Percentiles rank a stretch among this genome's conserved stretches.
Conservation (phyloP, 1,140 invertebrate species). For the Venturia canescens region DNA sequence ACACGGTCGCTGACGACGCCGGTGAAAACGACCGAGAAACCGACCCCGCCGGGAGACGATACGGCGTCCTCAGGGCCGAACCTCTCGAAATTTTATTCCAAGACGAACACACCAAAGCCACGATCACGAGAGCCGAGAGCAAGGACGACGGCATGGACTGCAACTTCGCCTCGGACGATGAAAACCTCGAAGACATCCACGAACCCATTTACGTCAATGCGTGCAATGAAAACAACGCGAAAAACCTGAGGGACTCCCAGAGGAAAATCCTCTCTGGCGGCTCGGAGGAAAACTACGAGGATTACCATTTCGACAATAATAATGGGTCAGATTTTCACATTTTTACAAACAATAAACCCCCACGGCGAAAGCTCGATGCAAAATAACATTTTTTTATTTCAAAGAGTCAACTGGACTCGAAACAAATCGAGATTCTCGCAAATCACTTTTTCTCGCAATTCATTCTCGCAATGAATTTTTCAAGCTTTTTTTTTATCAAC, state of each 20-base stretch:
- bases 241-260: conserved; percentile 50
- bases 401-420: too few species aligned
- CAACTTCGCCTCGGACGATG: conserved; percentile 70
- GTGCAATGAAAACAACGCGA: conserved; percentile 63
- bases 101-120: conserved; percentile 41
- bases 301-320: conserved; percentile 52
- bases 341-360: background rate
- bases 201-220: conserved; percentile 73
- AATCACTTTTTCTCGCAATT: too few species aligned
- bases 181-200: conserved; percentile 59
- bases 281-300: conserved; percentile 20
- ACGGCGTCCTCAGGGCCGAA: conserved; percentile 47
- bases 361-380: too few species aligned
- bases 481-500: too few species aligned
- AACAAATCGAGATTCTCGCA: too few species aligned
- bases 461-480: too few species aligned
- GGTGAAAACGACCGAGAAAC: conserved; percentile 29
- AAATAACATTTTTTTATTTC: too few species aligned
- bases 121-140: conserved; percentile 66
- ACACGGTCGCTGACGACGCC: background rate
- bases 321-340: conserved; percentile 41
- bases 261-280: conserved; percentile 2
- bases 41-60: conserved; percentile 6
- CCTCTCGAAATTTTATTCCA: conserved; percentile 40
- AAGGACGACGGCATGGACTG: conserved; percentile 74